Conservation (phyloP, 2,797 vertebrate genomes). For the Mionectes olivaceus region DNA sequence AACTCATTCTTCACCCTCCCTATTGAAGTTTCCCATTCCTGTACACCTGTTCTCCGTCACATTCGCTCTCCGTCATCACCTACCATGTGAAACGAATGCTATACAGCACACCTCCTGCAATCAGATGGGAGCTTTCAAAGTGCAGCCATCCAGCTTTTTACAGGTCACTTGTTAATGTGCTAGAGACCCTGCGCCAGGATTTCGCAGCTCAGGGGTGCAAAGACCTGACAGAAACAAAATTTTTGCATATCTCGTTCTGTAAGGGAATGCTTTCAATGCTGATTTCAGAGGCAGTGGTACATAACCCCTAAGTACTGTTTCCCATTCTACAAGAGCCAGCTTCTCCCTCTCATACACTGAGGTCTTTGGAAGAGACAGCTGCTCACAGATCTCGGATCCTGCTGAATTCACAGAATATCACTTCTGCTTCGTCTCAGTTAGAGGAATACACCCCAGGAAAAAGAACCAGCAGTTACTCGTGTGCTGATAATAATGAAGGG, state of each 20-base stretch:
- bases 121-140: background rate
- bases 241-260: background rate
- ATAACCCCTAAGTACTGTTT: background rate
- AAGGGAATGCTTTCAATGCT: background rate
- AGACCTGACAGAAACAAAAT: background rate
- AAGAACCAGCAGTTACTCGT: background rate
- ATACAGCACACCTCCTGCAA: accelerated
- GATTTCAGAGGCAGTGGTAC: background rate
- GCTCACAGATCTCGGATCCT: background rate
- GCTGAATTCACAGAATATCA: background rate
- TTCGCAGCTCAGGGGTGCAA: background rate
- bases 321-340: background rate
- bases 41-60: background rate
- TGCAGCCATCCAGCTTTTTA: background rate
- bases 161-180: background rate
- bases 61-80: background rate
- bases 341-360: background rate
- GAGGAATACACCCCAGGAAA: accelerated
- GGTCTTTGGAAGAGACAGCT: background rate
- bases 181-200: background rate
- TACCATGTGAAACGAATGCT: background rate
- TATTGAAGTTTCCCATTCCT: background rate
- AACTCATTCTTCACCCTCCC: background rate
- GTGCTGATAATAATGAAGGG: background rate
- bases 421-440: background rate